These are phyloP conservation scores for Osmerus eperlanus DNA, from an alignment of 2,113 vertebrate genomes.

Conservation along the genomic window DNA sequence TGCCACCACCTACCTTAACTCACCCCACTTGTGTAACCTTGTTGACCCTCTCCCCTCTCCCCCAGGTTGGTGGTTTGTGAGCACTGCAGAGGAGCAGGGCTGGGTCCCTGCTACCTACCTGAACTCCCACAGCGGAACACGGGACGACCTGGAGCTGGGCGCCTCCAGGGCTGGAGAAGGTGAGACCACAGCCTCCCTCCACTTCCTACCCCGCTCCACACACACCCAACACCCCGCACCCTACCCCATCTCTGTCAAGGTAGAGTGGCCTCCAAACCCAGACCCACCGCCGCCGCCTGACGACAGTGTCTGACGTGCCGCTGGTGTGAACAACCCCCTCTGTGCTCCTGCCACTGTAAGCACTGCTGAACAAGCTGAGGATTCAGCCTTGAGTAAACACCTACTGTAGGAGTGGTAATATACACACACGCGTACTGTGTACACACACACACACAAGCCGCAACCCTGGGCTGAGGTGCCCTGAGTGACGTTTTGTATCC, in stretches of 20 bases:
- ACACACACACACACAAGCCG: slow-evolving; percentile 30
- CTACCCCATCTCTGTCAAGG: slow-evolving; percentile 45
- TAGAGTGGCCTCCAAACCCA: slow-evolving; percentile 6
- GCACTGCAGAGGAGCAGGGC: slow-evolving; percentile 93
- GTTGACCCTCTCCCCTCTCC: slow-evolving; percentile 1
- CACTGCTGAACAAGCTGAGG: slow-evolving; percentile 50
- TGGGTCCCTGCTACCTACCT: slow-evolving; percentile 97
- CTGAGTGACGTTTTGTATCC: slow-evolving; percentile 42
- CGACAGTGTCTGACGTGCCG: slow-evolving; percentile 26
- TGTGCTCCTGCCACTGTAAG: slow-evolving; percentile 54
- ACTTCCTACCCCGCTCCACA: not conserved
- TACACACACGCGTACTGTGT: no score
- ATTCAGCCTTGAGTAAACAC: slow-evolving; percentile 57
- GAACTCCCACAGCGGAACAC: slow-evolving; percentile 89
- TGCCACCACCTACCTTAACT: not conserved
- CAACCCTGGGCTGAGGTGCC: slow-evolving; percentile 26
- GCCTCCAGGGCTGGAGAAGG: slow-evolving; percentile 90
- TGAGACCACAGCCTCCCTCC: slow-evolving; percentile 56
- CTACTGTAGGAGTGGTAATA: slow-evolving; percentile 24
- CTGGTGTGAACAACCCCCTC: slow-evolving; percentile 40
- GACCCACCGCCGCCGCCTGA: slow-evolving; percentile 22
- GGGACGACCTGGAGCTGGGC: slow-evolving; percentile 89
- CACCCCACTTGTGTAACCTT: not conserved
- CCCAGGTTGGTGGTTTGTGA: slow-evolving; percentile 98
- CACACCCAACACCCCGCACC: slow-evolving; percentile 28